Percentiles rank a stretch among this genome's conserved stretches.
These are phyloP conservation scores for Sphaerophoria rueppellii DNA, from an alignment of 2,888 invertebrate species.

Conservation along the genomic window DNA sequence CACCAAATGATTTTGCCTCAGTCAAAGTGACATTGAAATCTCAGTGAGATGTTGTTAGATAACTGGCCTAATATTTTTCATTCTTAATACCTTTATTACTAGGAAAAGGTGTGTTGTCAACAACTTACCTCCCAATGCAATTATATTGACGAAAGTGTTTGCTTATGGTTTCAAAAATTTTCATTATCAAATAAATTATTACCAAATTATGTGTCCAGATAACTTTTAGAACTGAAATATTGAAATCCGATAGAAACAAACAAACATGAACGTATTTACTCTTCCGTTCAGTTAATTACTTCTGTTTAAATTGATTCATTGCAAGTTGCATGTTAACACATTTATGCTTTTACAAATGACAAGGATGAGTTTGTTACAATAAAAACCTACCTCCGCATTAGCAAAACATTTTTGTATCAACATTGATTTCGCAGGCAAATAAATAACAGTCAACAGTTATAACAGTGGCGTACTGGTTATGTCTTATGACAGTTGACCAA, in stretches of 20 bases:
- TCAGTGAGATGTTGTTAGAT: no score
- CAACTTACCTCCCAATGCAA: constrained; percentile 36
- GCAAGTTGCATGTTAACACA: constrained; percentile 13
- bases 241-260: background rate
- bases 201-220: background rate
- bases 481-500: no score
- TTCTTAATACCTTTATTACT: background rate
- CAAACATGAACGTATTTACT: background rate
- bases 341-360: constrained; percentile 31
- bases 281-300: background rate
- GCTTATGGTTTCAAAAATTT: background rate
- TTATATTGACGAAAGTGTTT: constrained; percentile 22
- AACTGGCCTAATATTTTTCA: no score
- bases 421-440: background rate
- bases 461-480: no score
- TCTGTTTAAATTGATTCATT: background rate
- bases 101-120: no score
- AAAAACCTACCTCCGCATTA: background rate
- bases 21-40: no score
- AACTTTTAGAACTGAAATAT: no score
- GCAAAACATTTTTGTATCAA: background rate
- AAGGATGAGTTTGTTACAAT: background rate
- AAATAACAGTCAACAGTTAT: no score
- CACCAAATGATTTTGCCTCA: no score
- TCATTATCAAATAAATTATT: background rate